Base-by-base conservation (phyloP, 2,113 vertebrate species). In the Lonchura striata region DNA sequence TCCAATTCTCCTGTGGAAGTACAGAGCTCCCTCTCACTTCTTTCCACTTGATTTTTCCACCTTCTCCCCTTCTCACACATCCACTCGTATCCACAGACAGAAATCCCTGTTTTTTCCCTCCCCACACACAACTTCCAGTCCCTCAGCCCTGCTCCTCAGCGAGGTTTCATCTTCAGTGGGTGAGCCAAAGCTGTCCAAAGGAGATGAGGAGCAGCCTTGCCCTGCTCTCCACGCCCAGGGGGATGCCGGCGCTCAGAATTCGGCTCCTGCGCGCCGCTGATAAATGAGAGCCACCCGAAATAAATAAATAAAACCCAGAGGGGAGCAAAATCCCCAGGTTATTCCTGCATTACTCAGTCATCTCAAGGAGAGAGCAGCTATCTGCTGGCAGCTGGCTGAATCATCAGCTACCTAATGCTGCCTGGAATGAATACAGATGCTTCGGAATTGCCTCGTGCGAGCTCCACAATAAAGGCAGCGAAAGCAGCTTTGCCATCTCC, bases 391-490 rank as follows among this genome's bases (percentile, higher is more conserved):
- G 88, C 90, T 91, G 74, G 95, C 92, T 96, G 91, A 95, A 90
- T 88, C 86, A 81, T 92, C 75, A 93, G 93, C 92, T 82, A 72
- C 87, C 93, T 96, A 95, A 97, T 93, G 94, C 96, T 87, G 91
- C 96, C 91, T 94, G 96, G 91, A 92, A 96, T 96, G 97, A 96
- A 97, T 97, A 96, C 96, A 96, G 96, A 97, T 96, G 95, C 77
- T 88, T 59, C 5, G 59, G 92, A 94, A 95, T 70, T 74, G 95
- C 94, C 88, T 94, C 49, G 7, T n/a, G 70, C 22, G 27, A 91
- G 42, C 52, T 14, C 69, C 82, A 46, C 88, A 88, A 84, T 91
- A 64, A 82, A 94, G 95, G 80, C 44, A 21, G 75, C 15, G 42
- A 83, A 93, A 95, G 93, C 88, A 14, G 92, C 92, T 96, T 90